These are phyloP conservation scores for Pangasius djambal DNA, from an alignment of 2,797 vertebrate genomes.

Conservation along the genomic window DNA sequence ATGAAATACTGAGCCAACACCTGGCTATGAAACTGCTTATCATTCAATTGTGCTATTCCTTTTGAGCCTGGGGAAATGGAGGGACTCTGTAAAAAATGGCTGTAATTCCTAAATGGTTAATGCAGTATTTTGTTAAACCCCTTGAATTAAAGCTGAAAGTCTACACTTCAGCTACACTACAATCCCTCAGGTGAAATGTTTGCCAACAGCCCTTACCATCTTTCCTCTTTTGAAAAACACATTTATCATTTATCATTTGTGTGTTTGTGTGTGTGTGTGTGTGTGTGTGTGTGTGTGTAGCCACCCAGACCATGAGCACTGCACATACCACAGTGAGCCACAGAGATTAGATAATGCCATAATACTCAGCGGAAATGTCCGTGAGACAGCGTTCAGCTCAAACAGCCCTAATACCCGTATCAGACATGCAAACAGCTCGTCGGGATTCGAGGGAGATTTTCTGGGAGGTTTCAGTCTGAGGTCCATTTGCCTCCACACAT, in stretches of 20 bases:
- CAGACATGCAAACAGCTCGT: slow-evolving; percentile 53
- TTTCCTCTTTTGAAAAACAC: slow-evolving; percentile 35
- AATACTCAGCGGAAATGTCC: slow-evolving; percentile 47
- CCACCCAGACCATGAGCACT: slow-evolving; percentile 40
- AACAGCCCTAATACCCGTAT: slow-evolving; percentile 46
- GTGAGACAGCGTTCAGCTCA: slow-evolving; percentile 43
- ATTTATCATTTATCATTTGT: slow-evolving; percentile 21
- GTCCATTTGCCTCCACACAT: slow-evolving; percentile 14
- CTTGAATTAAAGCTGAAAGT: no score
- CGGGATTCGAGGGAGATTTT: slow-evolving; percentile 30
- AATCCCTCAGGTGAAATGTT: slow-evolving; percentile 37
- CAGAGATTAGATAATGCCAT: slow-evolving; percentile 58
- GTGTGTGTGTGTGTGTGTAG: slow-evolving; percentile 25
- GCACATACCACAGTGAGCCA: slow-evolving; percentile 48
- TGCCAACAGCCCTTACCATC: slow-evolving; percentile 33
- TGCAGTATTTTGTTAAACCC: no score
- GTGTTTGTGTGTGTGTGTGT: slow-evolving; percentile 13
- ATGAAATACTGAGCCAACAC: no score
- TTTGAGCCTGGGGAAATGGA: no score
- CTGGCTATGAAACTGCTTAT: no score
- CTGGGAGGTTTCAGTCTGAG: not conserved
- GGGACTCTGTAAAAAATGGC: no score
- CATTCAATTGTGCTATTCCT: no score
- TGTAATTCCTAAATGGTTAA: no score
- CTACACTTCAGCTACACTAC: no score